These are phyloP conservation scores for Tridacna gigas DNA, from an alignment of 2,888 invertebrate species.

Conservation along the genomic window DNA sequence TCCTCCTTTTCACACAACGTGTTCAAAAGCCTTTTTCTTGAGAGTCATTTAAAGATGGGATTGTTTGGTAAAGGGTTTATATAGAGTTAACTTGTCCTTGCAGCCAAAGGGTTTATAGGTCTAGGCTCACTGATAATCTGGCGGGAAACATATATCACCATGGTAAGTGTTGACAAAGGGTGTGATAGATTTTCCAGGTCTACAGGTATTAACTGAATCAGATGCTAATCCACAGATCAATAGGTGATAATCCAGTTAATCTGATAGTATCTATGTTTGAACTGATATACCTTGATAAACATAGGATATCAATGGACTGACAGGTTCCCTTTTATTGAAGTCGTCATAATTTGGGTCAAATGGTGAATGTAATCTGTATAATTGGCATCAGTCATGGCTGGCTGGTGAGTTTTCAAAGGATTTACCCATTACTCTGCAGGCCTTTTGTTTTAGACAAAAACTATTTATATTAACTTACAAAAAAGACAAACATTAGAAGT, in stretches of 20 bases:
- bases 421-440: no score
- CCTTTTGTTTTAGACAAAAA: no score
- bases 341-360: no score
- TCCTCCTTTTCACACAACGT: no score
- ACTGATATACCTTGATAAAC: slow-evolving; percentile 7
- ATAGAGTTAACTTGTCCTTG: background rate
- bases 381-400: no score
- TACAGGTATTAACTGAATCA: slow-evolving; percentile 9
- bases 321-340: no score
- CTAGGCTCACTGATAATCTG: background rate
- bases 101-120: background rate
- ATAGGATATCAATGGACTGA: background rate
- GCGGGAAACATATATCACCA: background rate
- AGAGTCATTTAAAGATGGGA: background rate
- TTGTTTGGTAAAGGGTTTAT: background rate
- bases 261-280: slow-evolving; percentile 1
- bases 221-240: slow-evolving; percentile 23
- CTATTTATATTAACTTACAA: no score
- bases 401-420: no score
- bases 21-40: background rate
- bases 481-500: no score
- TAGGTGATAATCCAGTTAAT: slow-evolving; percentile 15
- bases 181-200: slow-evolving; percentile 2
- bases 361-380: no score
- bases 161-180: slow-evolving; percentile 2